These are phyloP conservation scores for Trichopoda pennipes DNA, from an alignment of 2,888 invertebrate genomes.

Conservation along the genomic window DNA sequence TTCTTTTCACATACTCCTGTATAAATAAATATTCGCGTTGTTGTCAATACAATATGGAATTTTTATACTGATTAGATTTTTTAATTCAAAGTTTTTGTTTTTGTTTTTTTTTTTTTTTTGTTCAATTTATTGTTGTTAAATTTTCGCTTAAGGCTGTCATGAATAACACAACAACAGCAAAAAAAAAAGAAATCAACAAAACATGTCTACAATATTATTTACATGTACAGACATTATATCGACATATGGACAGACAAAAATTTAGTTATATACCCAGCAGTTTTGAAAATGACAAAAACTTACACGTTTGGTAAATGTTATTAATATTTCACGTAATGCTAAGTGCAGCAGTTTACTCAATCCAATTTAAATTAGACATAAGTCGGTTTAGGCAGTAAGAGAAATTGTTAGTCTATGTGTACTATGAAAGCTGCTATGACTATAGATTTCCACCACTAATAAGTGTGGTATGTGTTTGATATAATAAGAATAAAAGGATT, in stretches of 20 bases:
- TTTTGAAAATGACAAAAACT: background rate
- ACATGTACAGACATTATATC: constrained; percentile 40
- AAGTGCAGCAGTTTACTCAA: too few species aligned
- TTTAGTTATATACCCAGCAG: background rate
- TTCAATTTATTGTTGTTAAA: constrained; percentile 34
- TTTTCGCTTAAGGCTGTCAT: constrained; percentile 64
- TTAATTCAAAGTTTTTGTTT: background rate
- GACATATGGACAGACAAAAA: constrained; percentile 6
- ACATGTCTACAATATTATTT: constrained; percentile 53
- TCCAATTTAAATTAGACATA: too few species aligned
- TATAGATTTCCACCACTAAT: too few species aligned
- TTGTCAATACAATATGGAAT: constrained; percentile 45
- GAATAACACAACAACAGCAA: constrained; percentile 32
- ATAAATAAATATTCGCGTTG: constrained; percentile 15
- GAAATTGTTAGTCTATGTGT: too few species aligned
- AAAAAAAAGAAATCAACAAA: constrained; percentile 44
- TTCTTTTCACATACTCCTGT: constrained; percentile 3
- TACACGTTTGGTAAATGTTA: too few species aligned
- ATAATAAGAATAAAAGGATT: too few species aligned
- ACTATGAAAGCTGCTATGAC: too few species aligned
- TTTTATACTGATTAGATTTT: constrained; percentile 57
- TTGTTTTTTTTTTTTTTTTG: background rate
- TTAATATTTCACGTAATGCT: too few species aligned
- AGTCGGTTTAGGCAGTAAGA: too few species aligned
- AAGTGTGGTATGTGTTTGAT: too few species aligned